Evolutionary conservation across 2,797 vertebrate genomes (phyloP), one percentile per base, ranked within the genome.

Genomic region (Sebastes baramenuke): DNA sequence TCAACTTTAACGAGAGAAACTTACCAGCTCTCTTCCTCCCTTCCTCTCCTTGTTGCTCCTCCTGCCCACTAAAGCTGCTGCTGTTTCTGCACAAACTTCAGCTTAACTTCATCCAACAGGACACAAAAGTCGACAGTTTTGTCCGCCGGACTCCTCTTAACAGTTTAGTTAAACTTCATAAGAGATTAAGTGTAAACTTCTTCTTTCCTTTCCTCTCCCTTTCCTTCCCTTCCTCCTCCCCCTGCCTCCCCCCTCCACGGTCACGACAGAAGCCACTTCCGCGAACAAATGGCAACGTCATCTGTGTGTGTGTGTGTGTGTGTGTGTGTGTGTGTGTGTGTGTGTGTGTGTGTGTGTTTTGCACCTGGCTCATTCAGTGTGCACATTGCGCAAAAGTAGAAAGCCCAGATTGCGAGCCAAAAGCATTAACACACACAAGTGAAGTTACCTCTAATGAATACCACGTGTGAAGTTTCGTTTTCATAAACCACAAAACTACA

Each of bases 181-280:
- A 67, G 83, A 85, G 76, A 87, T 67, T 67, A 14, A 36, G 13
- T 72, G 72, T 79, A 68, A 95, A 95, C 87, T 95, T 94, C 88
- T 93, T 90, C 80, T 86, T 88, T 87, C 79, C 83, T 83, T 38
- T 38, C 36, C 36, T 82, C 89, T 88, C 78, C 77, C 84, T 89
- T 88, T 82, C 88, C 90, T 89, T 88, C 77, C 92, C 87, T 84
- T 92, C 90, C 88, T 91, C 86, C 86, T 85, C 88, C 83, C 65
- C 74, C 77, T 30, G 24, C 74, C 83, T 38, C 79, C 85, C 85
- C 87, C 88, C 81, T 84, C 86, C 78, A 76, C 89, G 85, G 88
- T 93, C 92, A 94, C 94, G 91, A 94, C 92, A 93, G 87, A 93
- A 91, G 91, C 90, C 87, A 96, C 95, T 96, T 96, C 95, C 96